A percentile compares a stretch with the other conserved stretches of the same genome.
phyloP scores from a whole-genome alignment of 2,113 vertebrate species.

The Mellivora capensis region DNA sequence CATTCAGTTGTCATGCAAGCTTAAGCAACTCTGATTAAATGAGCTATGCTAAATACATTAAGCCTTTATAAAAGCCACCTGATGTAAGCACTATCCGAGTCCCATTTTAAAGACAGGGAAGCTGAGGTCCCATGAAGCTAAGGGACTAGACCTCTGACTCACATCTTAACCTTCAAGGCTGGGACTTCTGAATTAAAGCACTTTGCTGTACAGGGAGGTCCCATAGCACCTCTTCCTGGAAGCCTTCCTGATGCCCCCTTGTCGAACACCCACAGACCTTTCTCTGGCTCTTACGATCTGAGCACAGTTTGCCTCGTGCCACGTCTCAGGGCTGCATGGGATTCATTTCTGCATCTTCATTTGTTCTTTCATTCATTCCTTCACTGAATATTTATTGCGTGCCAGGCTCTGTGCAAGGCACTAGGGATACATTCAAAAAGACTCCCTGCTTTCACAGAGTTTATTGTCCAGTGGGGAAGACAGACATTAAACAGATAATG shows the following conservation, averaged over 20 bases:
- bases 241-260: not conserved
- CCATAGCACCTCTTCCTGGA: not conserved
- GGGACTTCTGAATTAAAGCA: not conserved
- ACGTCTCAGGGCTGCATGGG: not conserved
- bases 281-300: not conserved
- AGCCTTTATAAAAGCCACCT: not conserved
- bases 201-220: not conserved
- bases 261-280: not conserved
- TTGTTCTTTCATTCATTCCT: not conserved
- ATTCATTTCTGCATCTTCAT: not conserved
- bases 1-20: not conserved
- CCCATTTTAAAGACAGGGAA: not conserved
- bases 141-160: not conserved
- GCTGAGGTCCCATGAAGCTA: not conserved
- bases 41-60: not conserved
- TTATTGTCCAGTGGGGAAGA: conserved; percentile 73
- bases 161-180: not conserved
- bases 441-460: conserved; percentile 27
- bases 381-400: not conserved
- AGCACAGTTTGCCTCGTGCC: not conserved
- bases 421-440: conserved; percentile 9
- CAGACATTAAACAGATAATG: conserved; percentile 73
- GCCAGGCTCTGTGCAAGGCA: not conserved
- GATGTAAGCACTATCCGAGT: not conserved
- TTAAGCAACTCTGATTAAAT: not conserved